phyloP scores from a whole-genome alignment of 2,888 invertebrate genomes.

The Beris chalybata region DNA sequence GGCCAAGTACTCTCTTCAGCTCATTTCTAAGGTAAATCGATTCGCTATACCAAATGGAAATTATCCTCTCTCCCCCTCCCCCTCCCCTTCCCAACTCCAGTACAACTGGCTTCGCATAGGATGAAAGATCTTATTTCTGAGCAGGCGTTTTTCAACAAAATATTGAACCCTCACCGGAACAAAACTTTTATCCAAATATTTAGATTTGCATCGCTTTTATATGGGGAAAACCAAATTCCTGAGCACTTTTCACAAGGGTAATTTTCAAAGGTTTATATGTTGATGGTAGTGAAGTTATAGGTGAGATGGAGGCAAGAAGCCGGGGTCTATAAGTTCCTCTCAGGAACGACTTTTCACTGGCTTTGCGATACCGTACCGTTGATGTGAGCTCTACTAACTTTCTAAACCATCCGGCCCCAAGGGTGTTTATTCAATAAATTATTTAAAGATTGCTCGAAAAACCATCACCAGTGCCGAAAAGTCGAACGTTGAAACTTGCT shows the following conservation, averaged over 20 bases:
- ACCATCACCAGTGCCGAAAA: neutral
- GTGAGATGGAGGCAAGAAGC: too few species aligned
- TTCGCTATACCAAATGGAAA: slow-evolving; percentile 8
- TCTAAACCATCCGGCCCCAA: too few species aligned
- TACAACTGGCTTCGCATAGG: neutral
- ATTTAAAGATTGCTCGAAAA: too few species aligned
- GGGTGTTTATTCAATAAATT: too few species aligned
- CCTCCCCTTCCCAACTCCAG: neutral
- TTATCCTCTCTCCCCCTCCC: neutral
- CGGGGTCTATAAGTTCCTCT: neutral
- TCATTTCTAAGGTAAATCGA: slow-evolving; percentile 18
- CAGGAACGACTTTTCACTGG: too few species aligned
- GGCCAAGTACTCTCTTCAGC: slow-evolving; percentile 14
- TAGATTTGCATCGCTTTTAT: slow-evolving; percentile 5
- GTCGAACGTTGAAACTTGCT: neutral
- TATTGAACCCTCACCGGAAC: slow-evolving; percentile 4
- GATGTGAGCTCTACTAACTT: too few species aligned
- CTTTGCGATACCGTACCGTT: too few species aligned
- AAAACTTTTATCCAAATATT: slow-evolving; percentile 19
- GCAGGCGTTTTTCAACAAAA: neutral
- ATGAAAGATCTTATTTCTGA: neutral
- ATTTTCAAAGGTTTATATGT: neutral
- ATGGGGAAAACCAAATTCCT: slow-evolving; percentile 1
- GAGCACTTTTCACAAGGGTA: slow-evolving; percentile 3
- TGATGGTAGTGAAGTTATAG: neutral